phyloP scores from a whole-genome alignment of 2,888 invertebrate species.

The Drosophila kambysellisi region DNA sequence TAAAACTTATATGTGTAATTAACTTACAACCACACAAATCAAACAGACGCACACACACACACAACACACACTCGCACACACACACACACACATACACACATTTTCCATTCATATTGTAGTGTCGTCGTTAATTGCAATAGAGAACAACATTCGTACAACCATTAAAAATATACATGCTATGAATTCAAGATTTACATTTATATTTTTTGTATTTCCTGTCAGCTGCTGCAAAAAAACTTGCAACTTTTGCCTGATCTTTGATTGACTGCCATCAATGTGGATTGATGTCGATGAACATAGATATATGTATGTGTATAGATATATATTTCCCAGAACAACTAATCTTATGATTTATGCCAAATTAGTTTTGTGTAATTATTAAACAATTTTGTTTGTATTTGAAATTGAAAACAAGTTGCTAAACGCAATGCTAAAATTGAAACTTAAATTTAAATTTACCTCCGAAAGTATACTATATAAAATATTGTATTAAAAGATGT shows the following conservation, averaged over 20 bases:
- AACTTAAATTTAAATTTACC: slow-evolving; percentile 15
- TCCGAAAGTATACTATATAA: slow-evolving; percentile 38
- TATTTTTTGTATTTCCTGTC: slow-evolving; percentile 29
- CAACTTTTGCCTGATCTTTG: slow-evolving; percentile 39
- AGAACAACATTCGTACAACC: slow-evolving; percentile 3
- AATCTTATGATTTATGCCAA: slow-evolving; percentile 30
- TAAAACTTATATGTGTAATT: slow-evolving; percentile 36
- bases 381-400: slow-evolving; percentile 22
- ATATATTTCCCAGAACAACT: slow-evolving; percentile 29
- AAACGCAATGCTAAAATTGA: not conserved
- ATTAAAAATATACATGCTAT: slow-evolving; percentile 27
- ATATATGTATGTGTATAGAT: slow-evolving; percentile 6
- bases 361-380: slow-evolving; percentile 23
- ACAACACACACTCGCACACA: not conserved
- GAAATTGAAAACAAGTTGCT: not conserved
- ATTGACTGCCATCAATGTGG: slow-evolving; percentile 40
- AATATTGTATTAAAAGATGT: not conserved
- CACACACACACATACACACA: slow-evolving; percentile 8
- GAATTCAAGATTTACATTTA: slow-evolving; percentile 19
- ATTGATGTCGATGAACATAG: slow-evolving; percentile 5
- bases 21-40: slow-evolving; percentile 23
- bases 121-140: slow-evolving; percentile 46
- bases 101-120: slow-evolving; percentile 23
- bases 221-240: not conserved
- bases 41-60: not conserved